Base-by-base conservation (phyloP, 2,113 vertebrate genomes). In the Amazona guildingii region DNA sequence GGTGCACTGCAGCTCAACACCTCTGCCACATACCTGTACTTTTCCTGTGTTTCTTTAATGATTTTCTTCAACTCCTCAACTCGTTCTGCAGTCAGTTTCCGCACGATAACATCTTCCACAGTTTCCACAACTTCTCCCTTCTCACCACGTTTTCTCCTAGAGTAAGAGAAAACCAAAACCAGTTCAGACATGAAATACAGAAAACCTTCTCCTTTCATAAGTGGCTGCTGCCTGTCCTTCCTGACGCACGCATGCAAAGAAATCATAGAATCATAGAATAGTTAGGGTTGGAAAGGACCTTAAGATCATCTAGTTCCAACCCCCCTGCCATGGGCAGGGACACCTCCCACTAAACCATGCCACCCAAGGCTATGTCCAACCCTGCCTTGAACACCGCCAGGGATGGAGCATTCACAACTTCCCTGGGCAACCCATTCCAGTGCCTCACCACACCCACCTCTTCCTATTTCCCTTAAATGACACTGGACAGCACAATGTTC, bases 51-150 rank as follows among this genome's bases (percentile, higher is more conserved):
- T 89, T 99, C 99, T 97, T 99, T 98, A 92, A 99, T 98, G 7
- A 99, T 97, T 95, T 99, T 99, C 95, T 99, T 99, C 86, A 99
- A 87, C 89, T 99, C 99, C 77, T 99, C 99, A 84, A 99, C 99
- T 97, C 99, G 96, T 95, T 99, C 99, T 33, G 99, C 97, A 35
- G 99, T 99, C 86, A 99, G 96, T 96, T 99, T 98, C 67, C 99
- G 98, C 90, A 99, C 99, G 74, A 99, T 99, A 86, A 99, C 99
- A 92, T 99, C 99, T 97, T 99, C 99, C 52, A 99, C 99, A 4
- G 99, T 99, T 98, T 99, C 99, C 2, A 99, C 99, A 94, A 99
- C 99, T 96, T 99, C 99, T 9, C 99, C 99, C 87, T 99, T 99
- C 97, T 99, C 99, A 19, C 99, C 99, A 25, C 99, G 98, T 95